phyloP scores from a whole-genome alignment of 2,888 invertebrate species.

The Cosmia trapezina region DNA sequence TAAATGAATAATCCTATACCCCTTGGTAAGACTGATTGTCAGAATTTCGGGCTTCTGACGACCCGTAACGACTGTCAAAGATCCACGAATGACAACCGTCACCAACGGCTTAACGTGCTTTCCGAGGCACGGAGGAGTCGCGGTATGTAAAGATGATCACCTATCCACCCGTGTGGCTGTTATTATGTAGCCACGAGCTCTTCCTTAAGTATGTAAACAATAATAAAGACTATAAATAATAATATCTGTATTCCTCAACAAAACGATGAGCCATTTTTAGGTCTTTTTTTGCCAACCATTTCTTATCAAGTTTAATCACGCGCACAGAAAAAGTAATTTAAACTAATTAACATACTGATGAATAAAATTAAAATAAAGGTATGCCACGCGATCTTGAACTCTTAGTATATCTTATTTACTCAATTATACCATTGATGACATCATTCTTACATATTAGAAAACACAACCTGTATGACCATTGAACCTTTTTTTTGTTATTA shows the following conservation, averaged over 20 bases:
- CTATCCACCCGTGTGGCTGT: no score
- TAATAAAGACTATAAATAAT: no score
- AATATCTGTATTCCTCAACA: background rate
- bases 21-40: no score
- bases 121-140: no score
- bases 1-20: no score
- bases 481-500: background rate
- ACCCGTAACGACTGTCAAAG: no score
- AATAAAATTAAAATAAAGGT: constrained; percentile 16
- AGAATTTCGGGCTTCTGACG: no score
- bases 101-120: no score
- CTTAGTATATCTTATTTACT: constrained; percentile 9
- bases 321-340: background rate
- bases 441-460: constrained; percentile 6
- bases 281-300: background rate
- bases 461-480: background rate
- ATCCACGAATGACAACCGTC: no score
- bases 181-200: no score
- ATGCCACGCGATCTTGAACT: constrained; percentile 48
- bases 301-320: constrained; percentile 14
- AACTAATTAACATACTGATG: constrained; percentile 39
- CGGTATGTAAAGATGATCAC: no score
- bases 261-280: background rate
- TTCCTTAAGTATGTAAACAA: no score
- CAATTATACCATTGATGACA: constrained; percentile 22